Evolutionary conservation across 2,797 vertebrate genomes (phyloP), one percentile per base, ranked within the genome.

Genomic region (Epinephelus coioides): DNA sequence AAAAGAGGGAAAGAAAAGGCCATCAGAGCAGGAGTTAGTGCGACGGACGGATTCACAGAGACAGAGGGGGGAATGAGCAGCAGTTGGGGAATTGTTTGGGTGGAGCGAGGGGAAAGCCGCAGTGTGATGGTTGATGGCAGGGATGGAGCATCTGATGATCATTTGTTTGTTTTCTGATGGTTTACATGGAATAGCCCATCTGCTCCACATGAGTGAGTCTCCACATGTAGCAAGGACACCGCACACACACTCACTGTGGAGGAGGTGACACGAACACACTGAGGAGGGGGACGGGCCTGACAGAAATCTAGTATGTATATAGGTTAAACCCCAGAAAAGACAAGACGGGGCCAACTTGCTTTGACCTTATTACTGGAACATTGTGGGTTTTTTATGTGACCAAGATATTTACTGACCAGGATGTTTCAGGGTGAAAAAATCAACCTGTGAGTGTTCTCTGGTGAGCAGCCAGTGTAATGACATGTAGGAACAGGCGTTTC

Each of bases 151-250:
- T 76, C 80, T 87, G 75, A 86, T 74, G 65, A 74, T 73, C 74
- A 54, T 83, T 86, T 77, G 82, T 78, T 84, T 82, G 73, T 78
- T 82, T 81, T 84, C 73, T 76, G 82, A 79, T 74, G 69, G 74
- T 86, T 86, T 70, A 86, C 82, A 81, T 78, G 79, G 69, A 89
- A 83, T 76, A 55, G 79, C 71, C 79, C 85, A 86, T 89, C 85
- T 83, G 82, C 79, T 83, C 79, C 76, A 49, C 77, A 76, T 59
- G 67, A 78, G 25, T 15, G 73, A 78, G 69, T 15, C 76, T 76
- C 82, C 70, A 74, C 81, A 79, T 73, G 80, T 44, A 78, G 83
- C 75, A 69, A 76, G 81, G 81, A 60, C 73, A 69, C 53, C 18
- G 38, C 50, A 10, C 70, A 55, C 27, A 63, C 21, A 46, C 54